These are phyloP conservation scores for Pycnonotus jocosus DNA, from an alignment of 2,113 vertebrate species.

Conservation along the genomic window DNA sequence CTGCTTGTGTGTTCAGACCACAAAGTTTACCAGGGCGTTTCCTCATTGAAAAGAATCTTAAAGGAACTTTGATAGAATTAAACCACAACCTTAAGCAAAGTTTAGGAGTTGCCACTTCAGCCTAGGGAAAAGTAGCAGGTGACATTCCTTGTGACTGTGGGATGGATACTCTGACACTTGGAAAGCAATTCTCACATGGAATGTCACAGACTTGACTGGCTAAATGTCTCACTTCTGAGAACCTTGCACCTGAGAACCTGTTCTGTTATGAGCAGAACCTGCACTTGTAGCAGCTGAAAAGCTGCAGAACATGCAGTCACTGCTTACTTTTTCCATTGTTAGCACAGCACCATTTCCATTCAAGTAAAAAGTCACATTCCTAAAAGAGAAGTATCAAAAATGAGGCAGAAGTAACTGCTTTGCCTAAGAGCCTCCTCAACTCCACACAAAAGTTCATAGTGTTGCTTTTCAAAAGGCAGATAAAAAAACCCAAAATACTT, in stretches of 20 bases:
- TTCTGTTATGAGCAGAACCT: neutral
- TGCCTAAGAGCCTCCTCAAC: fast-evolving
- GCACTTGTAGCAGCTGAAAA: neutral
- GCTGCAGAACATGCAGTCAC: neutral
- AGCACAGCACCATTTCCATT: neutral
- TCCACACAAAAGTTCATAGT: neutral
- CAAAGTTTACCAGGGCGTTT: neutral
- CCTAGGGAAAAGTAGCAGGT: neutral
- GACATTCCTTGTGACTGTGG: neutral
- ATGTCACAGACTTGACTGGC: neutral
- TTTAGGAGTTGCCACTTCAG: neutral
- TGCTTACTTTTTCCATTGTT: neutral
- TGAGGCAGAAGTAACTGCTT: neutral
- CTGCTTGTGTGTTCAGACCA: neutral
- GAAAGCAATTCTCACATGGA: neutral
- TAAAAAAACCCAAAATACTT: neutral
- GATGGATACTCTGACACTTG: neutral
- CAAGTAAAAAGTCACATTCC: neutral
- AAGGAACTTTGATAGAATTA: neutral
- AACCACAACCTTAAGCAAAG: neutral
- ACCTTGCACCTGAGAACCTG: neutral
- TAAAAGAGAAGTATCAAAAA: neutral
- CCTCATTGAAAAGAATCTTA: neutral
- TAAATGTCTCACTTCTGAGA: neutral
- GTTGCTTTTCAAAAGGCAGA: neutral